Evolutionary conservation across 2,797 vertebrate species (phyloP).

Genomic region (Mus caroli): DNA sequence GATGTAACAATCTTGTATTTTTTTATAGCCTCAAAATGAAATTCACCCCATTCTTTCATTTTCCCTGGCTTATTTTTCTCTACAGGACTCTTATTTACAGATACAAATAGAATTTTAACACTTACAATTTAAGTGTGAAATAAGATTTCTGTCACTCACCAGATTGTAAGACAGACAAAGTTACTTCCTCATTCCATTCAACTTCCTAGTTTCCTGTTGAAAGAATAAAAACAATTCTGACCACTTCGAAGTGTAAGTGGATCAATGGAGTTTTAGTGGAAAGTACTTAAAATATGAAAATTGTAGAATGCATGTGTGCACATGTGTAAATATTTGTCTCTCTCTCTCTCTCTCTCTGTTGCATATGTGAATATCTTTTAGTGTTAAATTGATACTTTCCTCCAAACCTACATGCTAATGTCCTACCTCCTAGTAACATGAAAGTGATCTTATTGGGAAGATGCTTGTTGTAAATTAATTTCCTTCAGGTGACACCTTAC

Average conservation of each 20-base stretch:
- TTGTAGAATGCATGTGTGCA: not conserved
- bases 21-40: not conserved
- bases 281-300: not conserved
- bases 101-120: not conserved
- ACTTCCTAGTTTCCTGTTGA: not conserved
- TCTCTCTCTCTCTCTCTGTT: not conserved
- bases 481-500: not conserved
- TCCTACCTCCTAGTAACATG: not conserved
- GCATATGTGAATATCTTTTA: not conserved
- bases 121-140: not conserved
- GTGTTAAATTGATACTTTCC: not conserved
- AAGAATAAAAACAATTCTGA: not conserved
- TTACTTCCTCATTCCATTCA: not conserved
- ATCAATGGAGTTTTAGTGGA: not conserved
- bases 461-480: not conserved
- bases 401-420: no score
- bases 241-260: not conserved
- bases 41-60: not conserved
- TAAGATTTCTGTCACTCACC: not conserved
- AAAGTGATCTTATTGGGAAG: not conserved
- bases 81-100: not conserved
- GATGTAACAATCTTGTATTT: not conserved
- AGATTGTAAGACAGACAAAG: not conserved
- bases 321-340: rapidly evolving
- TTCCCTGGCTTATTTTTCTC: not conserved